A percentile compares a stretch with the other conserved stretches of the same genome.
Evolutionary conservation across 2,888 invertebrate species (phyloP).

Genomic region (Byasa hedistus): DNA sequence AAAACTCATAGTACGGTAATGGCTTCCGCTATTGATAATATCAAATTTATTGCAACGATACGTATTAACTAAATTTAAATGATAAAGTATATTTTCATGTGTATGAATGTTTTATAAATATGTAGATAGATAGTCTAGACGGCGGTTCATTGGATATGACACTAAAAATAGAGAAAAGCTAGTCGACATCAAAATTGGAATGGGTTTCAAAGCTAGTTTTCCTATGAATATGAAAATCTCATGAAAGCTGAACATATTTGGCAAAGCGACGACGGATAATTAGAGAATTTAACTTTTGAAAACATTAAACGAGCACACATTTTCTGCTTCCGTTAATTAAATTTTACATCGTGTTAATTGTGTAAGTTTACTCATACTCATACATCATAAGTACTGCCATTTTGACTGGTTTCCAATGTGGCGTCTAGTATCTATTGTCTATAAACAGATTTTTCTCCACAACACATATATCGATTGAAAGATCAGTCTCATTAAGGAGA

Average conservation of each 20-base stretch:
- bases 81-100: neutral
- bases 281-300: neutral
- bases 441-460: too few relatives aligned
- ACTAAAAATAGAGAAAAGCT: neutral
- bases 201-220: neutral
- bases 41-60: slow-evolving; percentile 12
- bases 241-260: neutral
- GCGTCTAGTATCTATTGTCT: too few relatives aligned
- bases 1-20: slow-evolving; percentile 13
- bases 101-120: neutral
- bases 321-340: neutral
- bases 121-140: neutral
- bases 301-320: neutral
- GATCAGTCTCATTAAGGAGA: too few relatives aligned
- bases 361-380: too few relatives aligned
- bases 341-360: too few relatives aligned
- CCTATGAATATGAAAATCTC: neutral
- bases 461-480: too few relatives aligned
- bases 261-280: neutral
- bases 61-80: neutral
- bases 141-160: neutral
- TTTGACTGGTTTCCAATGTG: too few relatives aligned
- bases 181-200: neutral
- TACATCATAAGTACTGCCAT: too few relatives aligned
- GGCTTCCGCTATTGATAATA: slow-evolving; percentile 11